Evolutionary conservation across 2,888 invertebrate genomes (phyloP), one percentile per base, ranked within the genome.

Genomic region (Dioctria rufipes): DNA sequence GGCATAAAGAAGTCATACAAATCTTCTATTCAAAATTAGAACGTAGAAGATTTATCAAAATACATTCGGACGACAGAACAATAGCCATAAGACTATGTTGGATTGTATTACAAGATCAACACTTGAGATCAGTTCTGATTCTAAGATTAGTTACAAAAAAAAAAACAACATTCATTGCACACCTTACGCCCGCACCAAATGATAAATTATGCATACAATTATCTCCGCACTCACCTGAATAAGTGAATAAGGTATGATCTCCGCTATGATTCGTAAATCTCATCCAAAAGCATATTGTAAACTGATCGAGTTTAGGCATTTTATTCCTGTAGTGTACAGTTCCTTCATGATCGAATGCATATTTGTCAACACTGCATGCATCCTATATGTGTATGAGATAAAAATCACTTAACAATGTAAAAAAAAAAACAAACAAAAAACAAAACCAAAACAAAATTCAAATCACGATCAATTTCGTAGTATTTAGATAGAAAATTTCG

Each of bases 181-280:
- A 25, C 25, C 25, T 25, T 25, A 25, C 25, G 25, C 25, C 25
- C 25, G 25, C 2, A 25, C 25, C 25, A 25, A 25, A 25, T 25
- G 25, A 25, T 25, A 25, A 25, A 25, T 25, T 25, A 25, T 25
- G 25, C 25, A 25, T 25, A 25, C 2, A 25, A 25, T 25, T 54
- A 54, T 54, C 11, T 54, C 54, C 6, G 25, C 13, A 90, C 91
- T 93, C 87, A 96, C 96, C 93, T 85, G 95, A 92, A 87, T 96
- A 96, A 13, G 95, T 95, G 86, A 96, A 94, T 78, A 96, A 87
- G 0, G 95, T 95, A 90, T 96, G 96, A 86, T 96, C 95, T 81
- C 93, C 94, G 40, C 93, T 92, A 86, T 96, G 95, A 86, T 95
- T 96, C 84, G 93, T 92, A 86, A 95, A 95, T 85, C 95, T 94